phyloP scores from a whole-genome alignment of 2,888 invertebrate genomes.

The Drosophila imparisetae region DNA sequence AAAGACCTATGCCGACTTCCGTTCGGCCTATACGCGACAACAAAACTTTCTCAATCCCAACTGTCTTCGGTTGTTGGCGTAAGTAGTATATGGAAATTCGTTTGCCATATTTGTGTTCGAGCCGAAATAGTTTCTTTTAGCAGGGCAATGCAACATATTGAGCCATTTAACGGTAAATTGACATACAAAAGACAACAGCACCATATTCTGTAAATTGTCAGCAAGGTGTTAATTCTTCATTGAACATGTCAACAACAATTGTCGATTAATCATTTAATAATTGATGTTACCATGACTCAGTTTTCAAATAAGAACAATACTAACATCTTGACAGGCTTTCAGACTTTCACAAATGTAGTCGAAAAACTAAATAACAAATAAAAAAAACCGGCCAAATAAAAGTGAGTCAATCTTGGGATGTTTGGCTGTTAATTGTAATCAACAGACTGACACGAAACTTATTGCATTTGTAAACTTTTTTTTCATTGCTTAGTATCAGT shows the following conservation, averaged over 20 bases:
- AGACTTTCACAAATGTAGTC: constrained; percentile 48
- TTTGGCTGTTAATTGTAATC: constrained; percentile 10
- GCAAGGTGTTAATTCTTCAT: constrained; percentile 17
- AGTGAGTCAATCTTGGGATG: constrained; percentile 31
- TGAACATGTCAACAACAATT: constrained; percentile 1
- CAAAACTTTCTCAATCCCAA: constrained; percentile 36
- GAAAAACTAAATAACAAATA: constrained; percentile 9
- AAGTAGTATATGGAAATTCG: constrained; percentile 41
- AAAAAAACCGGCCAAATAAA: constrained; percentile 10
- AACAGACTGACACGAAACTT: constrained; percentile 7
- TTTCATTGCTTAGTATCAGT: constrained; percentile 23
- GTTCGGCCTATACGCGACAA: constrained; percentile 4
- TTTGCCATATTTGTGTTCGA: constrained; percentile 26
- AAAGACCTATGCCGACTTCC: constrained; percentile 31
- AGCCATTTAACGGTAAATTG: constrained; percentile 62
- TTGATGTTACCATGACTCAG: constrained; percentile 15
- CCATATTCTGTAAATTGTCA: constrained; percentile 15
- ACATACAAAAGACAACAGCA: constrained; percentile 3
- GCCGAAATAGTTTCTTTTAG: constrained; percentile 36
- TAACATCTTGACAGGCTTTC: constrained; percentile 2
- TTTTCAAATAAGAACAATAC: constrained; percentile 6
- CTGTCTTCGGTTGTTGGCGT: neutral
- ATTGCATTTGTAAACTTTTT: neutral
- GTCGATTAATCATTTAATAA: constrained; percentile 12
- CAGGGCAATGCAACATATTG: constrained; percentile 46